phyloP scores from a whole-genome alignment of 2,113 vertebrate species.

The Trichomycterus rosablanca region DNA sequence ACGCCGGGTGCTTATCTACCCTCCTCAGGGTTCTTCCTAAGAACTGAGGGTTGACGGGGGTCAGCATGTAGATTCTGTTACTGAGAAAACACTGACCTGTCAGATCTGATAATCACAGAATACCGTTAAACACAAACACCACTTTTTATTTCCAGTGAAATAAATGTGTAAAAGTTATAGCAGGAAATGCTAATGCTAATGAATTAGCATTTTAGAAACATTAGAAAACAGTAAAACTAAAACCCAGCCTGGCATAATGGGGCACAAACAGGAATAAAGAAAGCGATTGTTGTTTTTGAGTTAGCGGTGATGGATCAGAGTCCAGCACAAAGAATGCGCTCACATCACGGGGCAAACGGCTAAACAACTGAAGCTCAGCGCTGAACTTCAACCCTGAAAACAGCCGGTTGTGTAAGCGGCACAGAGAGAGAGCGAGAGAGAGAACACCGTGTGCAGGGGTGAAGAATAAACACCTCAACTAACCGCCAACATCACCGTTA shows the following conservation, averaged over 20 bases:
- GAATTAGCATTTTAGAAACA: no score
- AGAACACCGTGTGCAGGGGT: no score
- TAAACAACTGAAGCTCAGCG: not conserved
- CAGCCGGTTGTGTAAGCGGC: conserved; percentile 54
- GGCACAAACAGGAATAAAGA: no score
- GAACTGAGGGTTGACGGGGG: conserved; percentile 4
- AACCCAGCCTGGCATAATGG: no score
- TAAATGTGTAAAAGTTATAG: no score
- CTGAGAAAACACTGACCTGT: not conserved
- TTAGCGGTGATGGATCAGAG: not conserved
- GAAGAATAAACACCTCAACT: conserved; percentile 53
- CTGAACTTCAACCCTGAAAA: conserved; percentile 65
- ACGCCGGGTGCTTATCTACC: not conserved
- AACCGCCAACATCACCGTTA: no score
- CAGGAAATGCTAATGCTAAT: no score
- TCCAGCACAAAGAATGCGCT: not conserved
- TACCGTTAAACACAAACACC: not conserved
- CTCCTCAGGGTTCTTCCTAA: conserved; percentile 5
- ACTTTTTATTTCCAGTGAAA: no score
- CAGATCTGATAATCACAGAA: no score
- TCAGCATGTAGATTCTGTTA: no score
- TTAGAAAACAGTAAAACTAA: no score
- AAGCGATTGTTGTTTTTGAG: not conserved
- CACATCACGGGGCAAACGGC: not conserved
- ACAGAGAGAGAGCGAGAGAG: conserved; percentile 50